A percentile compares a stretch with the other conserved stretches of the same genome.
Evolutionary conservation across 1,140 invertebrate genomes (phyloP).

Genomic region (Rhizoglyphus robini): DNA sequence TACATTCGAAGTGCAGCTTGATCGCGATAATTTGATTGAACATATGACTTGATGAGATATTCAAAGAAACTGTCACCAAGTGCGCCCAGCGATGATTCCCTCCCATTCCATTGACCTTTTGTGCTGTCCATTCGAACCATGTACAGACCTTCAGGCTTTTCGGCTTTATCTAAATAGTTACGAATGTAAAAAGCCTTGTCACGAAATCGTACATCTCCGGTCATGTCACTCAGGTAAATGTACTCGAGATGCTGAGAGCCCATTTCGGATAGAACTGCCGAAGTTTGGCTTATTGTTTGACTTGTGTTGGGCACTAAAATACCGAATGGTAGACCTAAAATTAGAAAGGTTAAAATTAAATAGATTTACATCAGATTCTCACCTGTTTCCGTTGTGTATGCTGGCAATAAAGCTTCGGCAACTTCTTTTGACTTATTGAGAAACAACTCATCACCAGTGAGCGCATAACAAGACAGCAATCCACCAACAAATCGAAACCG

Average conservation of each 20-base stretch:
- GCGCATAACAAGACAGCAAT: slow-evolving; percentile 72
- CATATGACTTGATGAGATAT: slow-evolving; percentile 89
- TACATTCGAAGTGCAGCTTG: slow-evolving; percentile 77
- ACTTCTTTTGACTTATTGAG: slow-evolving; percentile 81
- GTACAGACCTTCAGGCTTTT: slow-evolving; percentile 86
- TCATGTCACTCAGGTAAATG: slow-evolving; percentile 82
- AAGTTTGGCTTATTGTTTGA: slow-evolving; percentile 78
- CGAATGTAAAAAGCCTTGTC: slow-evolving; percentile 66
- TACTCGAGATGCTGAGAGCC: slow-evolving; percentile 95
- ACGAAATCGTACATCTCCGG: slow-evolving; percentile 73
- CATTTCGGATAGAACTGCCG: slow-evolving; percentile 96
- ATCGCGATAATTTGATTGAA: slow-evolving; percentile 68
- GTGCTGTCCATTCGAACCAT: slow-evolving; percentile 92
- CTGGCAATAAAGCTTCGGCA: slow-evolving; percentile 83
- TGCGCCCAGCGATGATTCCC: slow-evolving; percentile 79
- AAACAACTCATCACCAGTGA: slow-evolving; percentile 87
- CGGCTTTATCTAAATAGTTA: slow-evolving; percentile 52
- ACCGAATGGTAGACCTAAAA: slow-evolving; percentile 88
- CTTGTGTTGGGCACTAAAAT: slow-evolving; percentile 70
- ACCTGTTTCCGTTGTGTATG: slow-evolving; percentile 66
- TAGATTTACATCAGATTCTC: background rate
- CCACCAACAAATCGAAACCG: slow-evolving; percentile 91
- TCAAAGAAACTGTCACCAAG: slow-evolving; percentile 98
- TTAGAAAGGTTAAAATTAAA: background rate
- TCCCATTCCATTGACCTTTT: slow-evolving; percentile 68